Base-by-base conservation (phyloP, 2,113 vertebrate genomes). In the Todiramphus chloris region DNA sequence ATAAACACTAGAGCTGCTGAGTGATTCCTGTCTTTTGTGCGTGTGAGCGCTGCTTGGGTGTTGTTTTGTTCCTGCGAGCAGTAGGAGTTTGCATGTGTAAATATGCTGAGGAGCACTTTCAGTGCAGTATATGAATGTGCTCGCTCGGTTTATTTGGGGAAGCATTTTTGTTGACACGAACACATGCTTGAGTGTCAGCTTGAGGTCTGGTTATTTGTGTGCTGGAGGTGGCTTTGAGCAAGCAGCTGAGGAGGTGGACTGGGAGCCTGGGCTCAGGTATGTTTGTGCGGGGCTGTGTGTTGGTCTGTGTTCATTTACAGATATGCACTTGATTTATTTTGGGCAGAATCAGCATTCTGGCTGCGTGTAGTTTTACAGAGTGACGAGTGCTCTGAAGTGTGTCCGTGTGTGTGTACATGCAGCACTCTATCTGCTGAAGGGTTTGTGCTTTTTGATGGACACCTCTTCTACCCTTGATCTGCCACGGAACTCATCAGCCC, bases 1-100 rank as follows among this genome's bases (percentile, higher is more conserved):
- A 96, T 80, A 97, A 97, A 97, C 96, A 94, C 94, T 75, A 76
- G 51, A 87, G 93, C 91, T 96, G 95, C 97, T 96, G 95, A 97
- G 94, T 85, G 96, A 96, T 93, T 94, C 95, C 93, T 96, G 96
- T 94, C 95, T 84, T 89, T 60, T 94, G 89, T 96, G 88, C 62
- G 2, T 39, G 44, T 19, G 23, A 30, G 62, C 6, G 27, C 86
- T 39, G 90, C 91, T 83, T 69, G 60, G 43, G 83, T 85, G 21
- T 4, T 39, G 35, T 69, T 51, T 77, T 81, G 75, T 80, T 89
- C 84, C 59, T 68, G 79, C 59, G 46, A 70, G 95, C 86, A 77
- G 72, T 21, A 37, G 64, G 53, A n/a, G 21, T 64, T 50, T 59
- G 19, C 43, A 48, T 28, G 50, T 58, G 84, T 62, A 78, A 88